Conservation (phyloP, 2,888 invertebrate species). For the Brachyptera risi region DNA sequence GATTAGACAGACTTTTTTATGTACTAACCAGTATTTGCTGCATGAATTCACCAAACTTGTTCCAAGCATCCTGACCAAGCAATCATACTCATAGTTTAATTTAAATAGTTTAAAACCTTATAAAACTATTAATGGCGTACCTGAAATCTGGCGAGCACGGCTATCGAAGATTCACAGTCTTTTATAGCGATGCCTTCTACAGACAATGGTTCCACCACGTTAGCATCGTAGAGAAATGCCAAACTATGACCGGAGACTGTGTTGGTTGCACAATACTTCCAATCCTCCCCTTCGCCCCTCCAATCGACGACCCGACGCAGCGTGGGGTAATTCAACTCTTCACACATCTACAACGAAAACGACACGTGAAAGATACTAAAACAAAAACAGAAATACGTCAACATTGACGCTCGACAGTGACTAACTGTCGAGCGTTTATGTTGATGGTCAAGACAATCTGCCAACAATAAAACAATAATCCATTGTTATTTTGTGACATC, state of each 20-base stretch:
- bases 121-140: too few species aligned
- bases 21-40: neutral
- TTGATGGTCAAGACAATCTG: too few species aligned
- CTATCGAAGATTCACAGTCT: neutral
- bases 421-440: too few species aligned
- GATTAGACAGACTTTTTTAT: neutral
- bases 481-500: too few species aligned
- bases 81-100: too few species aligned
- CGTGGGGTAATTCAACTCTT: slow-evolving; percentile 62
- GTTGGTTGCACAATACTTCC: slow-evolving; percentile 47
- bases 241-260: slow-evolving; percentile 32
- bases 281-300: slow-evolving; percentile 59
- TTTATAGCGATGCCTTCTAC: slow-evolving; percentile 14
- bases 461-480: too few species aligned
- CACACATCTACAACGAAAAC: slow-evolving; percentile 46
- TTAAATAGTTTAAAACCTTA: too few species aligned
- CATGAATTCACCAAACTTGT: too few species aligned
- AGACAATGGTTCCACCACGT: slow-evolving; percentile 34
- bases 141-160: slow-evolving; percentile 28
- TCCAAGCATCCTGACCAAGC: too few species aligned
- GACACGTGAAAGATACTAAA: too few species aligned
- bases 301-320: slow-evolving; percentile 61
- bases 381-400: too few species aligned
- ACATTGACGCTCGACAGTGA: too few species aligned
- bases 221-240: slow-evolving; percentile 48